Conservation (phyloP, 2,113 vertebrate species). For the Macrotis lagotis region DNA sequence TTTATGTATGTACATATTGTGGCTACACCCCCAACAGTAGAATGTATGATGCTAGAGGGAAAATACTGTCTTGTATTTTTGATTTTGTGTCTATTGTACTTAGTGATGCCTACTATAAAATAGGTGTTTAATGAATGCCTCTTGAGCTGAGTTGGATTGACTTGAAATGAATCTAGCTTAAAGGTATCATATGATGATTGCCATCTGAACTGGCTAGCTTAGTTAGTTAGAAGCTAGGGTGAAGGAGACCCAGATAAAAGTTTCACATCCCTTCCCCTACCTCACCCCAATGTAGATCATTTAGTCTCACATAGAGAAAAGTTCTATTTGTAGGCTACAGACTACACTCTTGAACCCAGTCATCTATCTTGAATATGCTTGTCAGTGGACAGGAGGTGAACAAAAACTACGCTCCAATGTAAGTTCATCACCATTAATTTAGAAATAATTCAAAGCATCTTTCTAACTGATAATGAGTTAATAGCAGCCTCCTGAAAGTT, state of each 20-base stretch:
- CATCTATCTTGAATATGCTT: conserved; percentile 22
- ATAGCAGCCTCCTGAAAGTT: neutral
- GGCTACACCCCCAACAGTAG: neutral
- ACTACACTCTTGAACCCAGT: neutral
- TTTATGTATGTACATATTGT: neutral
- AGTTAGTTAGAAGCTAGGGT: neutral
- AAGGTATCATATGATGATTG: conserved; percentile 2
- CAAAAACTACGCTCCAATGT: neutral
- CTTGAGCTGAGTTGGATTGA: neutral
- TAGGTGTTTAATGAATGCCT: too few species aligned
- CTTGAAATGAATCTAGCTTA: neutral
- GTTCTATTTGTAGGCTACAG: conserved; percentile 20
- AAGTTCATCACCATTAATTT: neutral
- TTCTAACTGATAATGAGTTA: neutral
- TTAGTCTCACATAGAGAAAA: conserved; percentile 37
- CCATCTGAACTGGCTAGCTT: neutral
- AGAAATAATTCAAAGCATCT: neutral
- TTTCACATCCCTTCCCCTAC: neutral
- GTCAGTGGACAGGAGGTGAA: neutral
- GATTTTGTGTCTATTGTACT: neutral
- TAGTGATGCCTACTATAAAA: neutral
- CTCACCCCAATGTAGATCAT: neutral
- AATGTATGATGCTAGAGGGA: neutral
- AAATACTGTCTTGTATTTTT: neutral
- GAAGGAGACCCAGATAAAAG: conserved; percentile 9